Evolutionary conservation across 2,888 invertebrate genomes (phyloP), one percentile per base, ranked within the genome.

Genomic region (Notodonta ziczac): DNA sequence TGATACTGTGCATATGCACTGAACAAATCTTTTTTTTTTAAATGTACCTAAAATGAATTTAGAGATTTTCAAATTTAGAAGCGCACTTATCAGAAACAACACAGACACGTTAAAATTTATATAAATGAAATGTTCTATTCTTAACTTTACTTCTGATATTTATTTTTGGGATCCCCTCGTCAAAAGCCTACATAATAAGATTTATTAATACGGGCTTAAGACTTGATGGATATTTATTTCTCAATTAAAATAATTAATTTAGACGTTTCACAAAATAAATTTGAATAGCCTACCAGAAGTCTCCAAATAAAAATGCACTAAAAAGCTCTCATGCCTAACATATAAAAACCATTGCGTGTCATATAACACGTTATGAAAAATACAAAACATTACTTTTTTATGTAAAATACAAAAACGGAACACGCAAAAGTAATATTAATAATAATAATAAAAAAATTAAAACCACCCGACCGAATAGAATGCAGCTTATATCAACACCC

Each of bases 401-500:
- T n/a, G 46, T 46, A 46, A 46, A 46, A n/a, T 42, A 42, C 52
- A 10, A 52, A 32, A 52, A 52, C 12, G 12, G 35, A 35, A 32
- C 53, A 53, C 53, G 53, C 53, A 16, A 35, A 13, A 35, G 35
- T 39, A 32, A 32, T 51, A 51, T 54, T 69, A 69, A 63, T 63
- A 74, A 62, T 62, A 64, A 60, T 48, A 56, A 42, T 61, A 61
- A 66, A 59, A 40, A 35, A 6, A 67, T 70, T 72, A 60, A 64
- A 63, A 63, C 65, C 60, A 65, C 67, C 62, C 65, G 66, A 67
- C 69, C 69, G 66, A 58, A 69, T 62, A 68, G 62, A 71, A 69
- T 62, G 65, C 56, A 63, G 68, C 68, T 75, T 74, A 67, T 63
- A 62, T 67, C 72, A 76, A 67, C 69, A 74, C 72, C 76, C 81